Conservation (phyloP, 2,113 vertebrate species). For the Stegostoma tigrinum region DNA sequence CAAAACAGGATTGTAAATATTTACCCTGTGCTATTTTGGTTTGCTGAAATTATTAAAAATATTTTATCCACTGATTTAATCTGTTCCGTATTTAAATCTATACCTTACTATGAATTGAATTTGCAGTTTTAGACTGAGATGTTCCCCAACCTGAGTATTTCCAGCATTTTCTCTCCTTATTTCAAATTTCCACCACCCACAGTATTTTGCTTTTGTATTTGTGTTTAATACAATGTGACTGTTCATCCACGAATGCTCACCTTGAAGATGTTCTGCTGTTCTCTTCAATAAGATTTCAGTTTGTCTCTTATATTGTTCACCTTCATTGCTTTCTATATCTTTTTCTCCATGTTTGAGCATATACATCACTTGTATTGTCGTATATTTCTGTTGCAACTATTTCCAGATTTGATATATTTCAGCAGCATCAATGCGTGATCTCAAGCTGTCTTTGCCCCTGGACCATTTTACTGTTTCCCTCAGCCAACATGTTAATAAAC, state of each 20-base stretch:
- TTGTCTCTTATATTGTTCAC: background rate
- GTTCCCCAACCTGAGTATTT: background rate
- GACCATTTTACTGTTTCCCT: background rate
- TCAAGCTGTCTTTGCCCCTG: background rate
- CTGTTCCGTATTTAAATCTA: background rate
- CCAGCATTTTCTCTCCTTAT: background rate
- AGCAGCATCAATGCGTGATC: background rate
- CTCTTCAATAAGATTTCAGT: background rate
- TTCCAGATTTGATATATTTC: background rate
- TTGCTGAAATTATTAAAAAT: background rate
- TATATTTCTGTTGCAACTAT: background rate
- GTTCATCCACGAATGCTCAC: background rate
- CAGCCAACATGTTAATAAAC: background rate
- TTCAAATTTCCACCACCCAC: background rate
- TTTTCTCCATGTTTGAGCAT: background rate
- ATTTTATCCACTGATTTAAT: background rate
- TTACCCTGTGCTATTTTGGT: background rate
- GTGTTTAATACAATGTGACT: background rate
- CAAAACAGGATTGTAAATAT: background rate
- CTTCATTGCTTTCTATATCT: background rate
- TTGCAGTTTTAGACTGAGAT: background rate
- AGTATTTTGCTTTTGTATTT: background rate
- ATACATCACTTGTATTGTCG: background rate
- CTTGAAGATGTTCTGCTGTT: background rate
- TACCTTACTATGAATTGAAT: background rate